Evolutionary conservation across 2,888 invertebrate genomes (phyloP).

Genomic region (Blomia tropicalis): DNA sequence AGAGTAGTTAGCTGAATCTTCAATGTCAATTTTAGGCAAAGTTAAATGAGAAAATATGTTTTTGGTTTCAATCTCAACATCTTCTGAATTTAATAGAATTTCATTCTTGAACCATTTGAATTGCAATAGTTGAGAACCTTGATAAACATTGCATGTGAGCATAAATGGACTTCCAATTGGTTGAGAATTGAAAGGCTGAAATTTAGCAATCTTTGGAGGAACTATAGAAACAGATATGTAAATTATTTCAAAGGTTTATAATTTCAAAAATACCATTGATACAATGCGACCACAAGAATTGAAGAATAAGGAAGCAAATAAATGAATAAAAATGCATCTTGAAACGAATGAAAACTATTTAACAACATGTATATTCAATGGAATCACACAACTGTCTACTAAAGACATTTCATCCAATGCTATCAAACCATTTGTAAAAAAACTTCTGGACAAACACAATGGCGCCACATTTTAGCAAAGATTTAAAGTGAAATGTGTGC

Average conservation of each 20-base stretch:
- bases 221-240: not conserved
- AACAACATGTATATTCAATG: too few relatives aligned
- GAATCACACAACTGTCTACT: too few relatives aligned
- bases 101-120: conserved; percentile 25
- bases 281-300: conserved; percentile 18
- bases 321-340: not conserved
- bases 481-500: not conserved
- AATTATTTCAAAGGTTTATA: too few relatives aligned
- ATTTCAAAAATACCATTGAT: not conserved
- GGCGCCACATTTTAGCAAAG: not conserved
- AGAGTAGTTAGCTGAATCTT: conserved; percentile 12
- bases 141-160: not conserved
- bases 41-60: not conserved
- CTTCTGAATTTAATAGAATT: not conserved
- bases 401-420: too few relatives aligned
- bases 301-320: not conserved
- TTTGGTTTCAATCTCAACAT: not conserved
- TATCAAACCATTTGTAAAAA: too few relatives aligned
- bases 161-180: not conserved
- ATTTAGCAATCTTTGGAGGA: not conserved
- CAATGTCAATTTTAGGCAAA: not conserved
- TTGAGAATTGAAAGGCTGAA: not conserved
- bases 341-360: too few relatives aligned
- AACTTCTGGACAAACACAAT: not conserved
- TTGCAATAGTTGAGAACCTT: conserved; percentile 23